Base-by-base conservation (phyloP, 2,797 vertebrate species). In the Lerista edwardsae region DNA sequence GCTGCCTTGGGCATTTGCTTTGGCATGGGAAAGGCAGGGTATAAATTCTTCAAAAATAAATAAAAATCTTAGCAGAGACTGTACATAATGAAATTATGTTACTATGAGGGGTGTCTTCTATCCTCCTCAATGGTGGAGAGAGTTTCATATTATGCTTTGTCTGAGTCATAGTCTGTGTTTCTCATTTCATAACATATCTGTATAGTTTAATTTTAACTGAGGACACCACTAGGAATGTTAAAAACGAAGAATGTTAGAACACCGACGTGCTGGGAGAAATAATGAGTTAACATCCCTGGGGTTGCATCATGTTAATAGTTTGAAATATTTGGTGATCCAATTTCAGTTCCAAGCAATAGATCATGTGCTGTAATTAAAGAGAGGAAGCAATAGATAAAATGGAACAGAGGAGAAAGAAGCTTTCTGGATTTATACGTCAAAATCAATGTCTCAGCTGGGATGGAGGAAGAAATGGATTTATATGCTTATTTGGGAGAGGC, bases 401-500 rank as follows among this genome's bases (percentile, higher is more conserved):
- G 65, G 51, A 89, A 21, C 8, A 68, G 64, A 44, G 85, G 67
- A 87, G 57, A 90, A 90, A 86, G 75, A 91, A 64, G 1, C 0
- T 34, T 90, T 87, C 80, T 78, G 68, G 39, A 92, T 77, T 89
- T 90, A 76, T 82, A 88, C 85, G 84, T 90, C 91, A 90, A 90
- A 91, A 87, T 87, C 68, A 76, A 65, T 79, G 76, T 19, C 51
- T 87, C 59, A 77, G 2, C 80, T 86, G 31, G 84, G 91, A 87
- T 36, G 1, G 84, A 83, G 21, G 9, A 89, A 92, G 27, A 89
- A 90, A 82, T 84, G 2, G 15, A 89, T 90, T 85, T 85, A 87
- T 67, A 65, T 17, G 71, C 67, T 73, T 67, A 84, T 88, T 88
- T 80, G 62, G 34, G 75, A 57, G 82, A 71, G 0, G 86, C 67